Conservation (phyloP, 2,888 invertebrate species). For the Smittia sp. region DNA sequence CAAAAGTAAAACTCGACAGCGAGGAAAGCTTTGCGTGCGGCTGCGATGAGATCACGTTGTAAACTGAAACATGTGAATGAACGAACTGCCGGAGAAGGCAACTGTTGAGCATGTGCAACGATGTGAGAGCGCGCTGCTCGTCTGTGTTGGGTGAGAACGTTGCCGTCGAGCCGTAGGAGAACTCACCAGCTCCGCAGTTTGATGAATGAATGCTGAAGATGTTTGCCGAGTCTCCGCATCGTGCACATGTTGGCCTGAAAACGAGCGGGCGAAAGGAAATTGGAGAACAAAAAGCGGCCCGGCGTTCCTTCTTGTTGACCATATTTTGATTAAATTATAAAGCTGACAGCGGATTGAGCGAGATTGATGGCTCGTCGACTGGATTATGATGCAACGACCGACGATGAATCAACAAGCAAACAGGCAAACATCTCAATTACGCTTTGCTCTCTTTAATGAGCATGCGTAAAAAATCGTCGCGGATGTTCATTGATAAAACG, state of each 20-base stretch:
- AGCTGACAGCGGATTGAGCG: conserved; percentile 1
- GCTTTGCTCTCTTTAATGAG: conserved; percentile 11
- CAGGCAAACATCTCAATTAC: conserved; percentile 29
- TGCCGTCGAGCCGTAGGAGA: background rate
- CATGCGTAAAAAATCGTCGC: conserved; percentile 29
- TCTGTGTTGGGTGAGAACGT: background rate
- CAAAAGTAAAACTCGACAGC: background rate
- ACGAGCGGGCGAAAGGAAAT: background rate
- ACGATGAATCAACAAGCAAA: conserved; percentile 14
- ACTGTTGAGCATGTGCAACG: conserved; percentile 3
- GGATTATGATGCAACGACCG: background rate
- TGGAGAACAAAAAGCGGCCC: background rate
- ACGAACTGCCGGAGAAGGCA: background rate
- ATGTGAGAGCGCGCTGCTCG: background rate
- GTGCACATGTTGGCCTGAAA: conserved; percentile 15
- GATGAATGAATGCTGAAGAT: conserved; percentile 12
- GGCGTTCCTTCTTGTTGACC: background rate
- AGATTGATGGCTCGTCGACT: conserved; percentile 14
- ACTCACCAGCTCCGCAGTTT: background rate
- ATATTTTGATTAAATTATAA: conserved; percentile 8
- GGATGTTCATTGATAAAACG: background rate
- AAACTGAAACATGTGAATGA: conserved; percentile 32
- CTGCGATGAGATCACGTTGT: conserved; percentile 19
- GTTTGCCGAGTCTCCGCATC: background rate
- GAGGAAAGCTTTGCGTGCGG: conserved; percentile 5